phyloP scores from a whole-genome alignment of 2,797 vertebrate genomes.

The Novumbra hubbsi region DNA sequence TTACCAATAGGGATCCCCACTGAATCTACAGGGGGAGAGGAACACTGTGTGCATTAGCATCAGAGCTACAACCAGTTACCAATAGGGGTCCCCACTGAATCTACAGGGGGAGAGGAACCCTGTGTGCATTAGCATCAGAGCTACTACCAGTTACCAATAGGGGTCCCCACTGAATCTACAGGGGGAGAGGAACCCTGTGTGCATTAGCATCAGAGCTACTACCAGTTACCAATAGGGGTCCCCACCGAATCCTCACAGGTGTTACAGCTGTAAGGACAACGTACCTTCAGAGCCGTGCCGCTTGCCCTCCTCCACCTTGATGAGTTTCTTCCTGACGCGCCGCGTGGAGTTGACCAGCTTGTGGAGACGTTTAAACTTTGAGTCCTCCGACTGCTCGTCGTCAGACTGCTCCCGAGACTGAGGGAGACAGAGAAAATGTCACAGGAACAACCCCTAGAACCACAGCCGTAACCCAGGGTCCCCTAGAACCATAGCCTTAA shows the following conservation, averaged over 20 bases:
- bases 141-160: not conserved
- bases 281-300: constrained; percentile 91
- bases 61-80: not conserved
- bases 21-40: constrained; percentile 66
- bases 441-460: constrained; percentile 10
- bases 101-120: constrained; percentile 49
- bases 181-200: not conserved
- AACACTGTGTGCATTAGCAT: not conserved
- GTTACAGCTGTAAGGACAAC: not conserved
- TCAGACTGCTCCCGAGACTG: constrained; percentile 97
- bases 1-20: not conserved
- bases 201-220: not conserved
- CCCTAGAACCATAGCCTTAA: not conserved
- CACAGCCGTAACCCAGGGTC: not conserved
- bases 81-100: constrained; percentile 51
- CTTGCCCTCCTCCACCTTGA: constrained; percentile 95
- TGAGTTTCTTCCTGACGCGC: constrained; percentile 94
- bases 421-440: constrained; percentile 46
- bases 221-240: not conserved
- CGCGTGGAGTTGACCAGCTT: constrained; percentile 98
- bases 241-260: not conserved
- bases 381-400: constrained; percentile 95
- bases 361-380: constrained; percentile 96
- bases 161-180: constrained; percentile 66
- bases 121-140: not conserved